Percentiles rank a stretch among this genome's conserved stretches.
Evolutionary conservation across 2,113 vertebrate species (phyloP).

Genomic region (Corvus cornix): DNA sequence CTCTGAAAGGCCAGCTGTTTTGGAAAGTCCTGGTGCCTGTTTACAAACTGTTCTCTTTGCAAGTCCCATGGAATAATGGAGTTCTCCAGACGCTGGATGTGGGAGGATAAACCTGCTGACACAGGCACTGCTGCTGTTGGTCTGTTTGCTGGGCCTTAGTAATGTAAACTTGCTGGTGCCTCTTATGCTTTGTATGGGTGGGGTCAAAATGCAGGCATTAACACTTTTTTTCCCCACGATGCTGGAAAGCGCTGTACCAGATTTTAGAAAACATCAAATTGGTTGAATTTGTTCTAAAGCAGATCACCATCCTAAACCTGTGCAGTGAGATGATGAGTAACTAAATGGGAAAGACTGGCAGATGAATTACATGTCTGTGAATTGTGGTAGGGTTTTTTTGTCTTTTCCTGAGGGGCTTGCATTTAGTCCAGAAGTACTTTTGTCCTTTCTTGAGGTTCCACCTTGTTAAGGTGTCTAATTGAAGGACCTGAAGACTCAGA

Average conservation of each 20-base stretch:
- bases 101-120: constrained; percentile 29
- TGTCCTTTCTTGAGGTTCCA: neutral
- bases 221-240: neutral
- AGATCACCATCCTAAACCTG: neutral
- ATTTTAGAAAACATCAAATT: neutral
- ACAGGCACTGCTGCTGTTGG: neutral
- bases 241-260: neutral
- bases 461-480: neutral
- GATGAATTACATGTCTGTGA: neutral
- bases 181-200: neutral
- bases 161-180: neutral
- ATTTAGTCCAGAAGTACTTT: neutral
- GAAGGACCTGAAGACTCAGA: neutral
- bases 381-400: neutral
- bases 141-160: neutral
- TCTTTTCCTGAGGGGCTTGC: neutral
- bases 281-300: neutral
- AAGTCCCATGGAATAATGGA: neutral
- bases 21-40: neutral
- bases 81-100: neutral
- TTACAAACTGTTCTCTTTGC: constrained; percentile 20
- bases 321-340: neutral
- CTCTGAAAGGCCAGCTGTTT: constrained; percentile 1
- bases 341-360: neutral
- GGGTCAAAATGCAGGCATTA: neutral